Evolutionary conservation across 2,888 invertebrate genomes (phyloP).

Genomic region (Polydrusus cervinus): DNA sequence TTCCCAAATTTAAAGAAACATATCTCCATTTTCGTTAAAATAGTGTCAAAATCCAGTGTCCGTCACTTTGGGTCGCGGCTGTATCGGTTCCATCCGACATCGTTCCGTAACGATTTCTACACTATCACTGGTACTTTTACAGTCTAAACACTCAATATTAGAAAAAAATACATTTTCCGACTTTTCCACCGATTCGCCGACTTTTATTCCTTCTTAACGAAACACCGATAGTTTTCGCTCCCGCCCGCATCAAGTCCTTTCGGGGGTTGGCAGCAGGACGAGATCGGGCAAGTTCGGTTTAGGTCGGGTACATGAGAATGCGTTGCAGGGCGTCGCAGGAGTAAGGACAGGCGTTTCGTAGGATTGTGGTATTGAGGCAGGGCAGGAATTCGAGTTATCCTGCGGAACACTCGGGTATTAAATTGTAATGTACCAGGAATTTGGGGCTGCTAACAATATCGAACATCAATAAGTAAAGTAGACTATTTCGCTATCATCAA

Average conservation of each 20-base stretch:
- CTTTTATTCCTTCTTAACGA: conserved; percentile 43
- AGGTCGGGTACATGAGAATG: conserved; percentile 48
- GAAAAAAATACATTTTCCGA: conserved; percentile 37
- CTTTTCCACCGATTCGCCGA: conserved; percentile 23
- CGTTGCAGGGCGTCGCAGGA: conserved; percentile 54
- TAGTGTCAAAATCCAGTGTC: conserved; percentile 49
- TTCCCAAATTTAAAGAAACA: conserved; percentile 50
- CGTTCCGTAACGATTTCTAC: conserved; percentile 19
- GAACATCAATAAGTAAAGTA: too few species aligned
- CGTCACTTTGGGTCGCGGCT: conserved; percentile 44
- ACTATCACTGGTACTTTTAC: conserved; percentile 18
- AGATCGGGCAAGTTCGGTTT: conserved; percentile 38
- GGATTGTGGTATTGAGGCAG: conserved; percentile 43
- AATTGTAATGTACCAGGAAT: neutral
- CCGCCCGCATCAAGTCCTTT: conserved; percentile 54
- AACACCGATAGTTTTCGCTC: conserved; percentile 48
- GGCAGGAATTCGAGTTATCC: conserved; percentile 39
- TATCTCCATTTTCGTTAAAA: conserved; percentile 55
- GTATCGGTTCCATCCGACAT: conserved; percentile 41
- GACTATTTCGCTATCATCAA: too few species aligned
- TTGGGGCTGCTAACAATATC: neutral
- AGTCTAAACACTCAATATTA: conserved; percentile 19
- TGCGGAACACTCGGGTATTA: conserved; percentile 6
- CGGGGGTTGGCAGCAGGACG: conserved; percentile 45
- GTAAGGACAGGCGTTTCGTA: conserved; percentile 42